Evolutionary conservation across 2,888 invertebrate species (phyloP).

Genomic region (Amiota mariae): DNA sequence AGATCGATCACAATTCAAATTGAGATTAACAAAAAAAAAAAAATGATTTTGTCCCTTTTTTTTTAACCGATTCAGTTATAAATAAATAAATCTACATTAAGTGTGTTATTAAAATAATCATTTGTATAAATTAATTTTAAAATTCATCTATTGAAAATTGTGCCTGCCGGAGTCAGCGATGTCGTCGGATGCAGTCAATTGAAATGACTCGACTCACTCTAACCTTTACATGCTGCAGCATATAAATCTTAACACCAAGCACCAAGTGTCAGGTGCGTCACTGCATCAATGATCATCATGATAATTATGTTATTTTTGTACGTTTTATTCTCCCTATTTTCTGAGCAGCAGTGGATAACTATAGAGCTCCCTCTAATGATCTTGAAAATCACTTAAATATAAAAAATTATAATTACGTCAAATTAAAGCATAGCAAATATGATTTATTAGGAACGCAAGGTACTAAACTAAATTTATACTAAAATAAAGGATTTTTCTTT

Average conservation of each 20-base stretch:
- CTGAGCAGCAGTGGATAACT: neutral
- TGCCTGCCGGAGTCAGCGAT: constrained; percentile 2
- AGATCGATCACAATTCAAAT: neutral
- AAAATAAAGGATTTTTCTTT: too few species aligned
- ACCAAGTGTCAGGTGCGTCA: constrained; percentile 8
- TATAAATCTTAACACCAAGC: constrained; percentile 2
- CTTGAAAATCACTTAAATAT: constrained; percentile 27
- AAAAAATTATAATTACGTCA: neutral
- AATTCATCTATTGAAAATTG: neutral
- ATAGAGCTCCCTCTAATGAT: constrained; percentile 2
- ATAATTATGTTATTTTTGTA: neutral
- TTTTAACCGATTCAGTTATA: constrained; percentile 23
- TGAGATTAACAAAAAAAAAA: neutral
- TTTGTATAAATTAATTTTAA: constrained; percentile 15
- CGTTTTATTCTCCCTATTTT: neutral
- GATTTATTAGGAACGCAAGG: constrained; percentile 15
- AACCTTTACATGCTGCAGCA: constrained; percentile 10
- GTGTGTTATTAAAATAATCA: constrained; percentile 19
- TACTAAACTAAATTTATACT: too few species aligned
- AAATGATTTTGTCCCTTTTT: neutral
- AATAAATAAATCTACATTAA: constrained; percentile 23
- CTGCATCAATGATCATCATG: too few species aligned
- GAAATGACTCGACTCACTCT: neutral
- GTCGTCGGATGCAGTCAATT: neutral
- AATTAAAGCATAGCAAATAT: constrained; percentile 13